Evolutionary conservation across 2,113 vertebrate genomes (phyloP).

Genomic region (Hiodon tergisus): DNA sequence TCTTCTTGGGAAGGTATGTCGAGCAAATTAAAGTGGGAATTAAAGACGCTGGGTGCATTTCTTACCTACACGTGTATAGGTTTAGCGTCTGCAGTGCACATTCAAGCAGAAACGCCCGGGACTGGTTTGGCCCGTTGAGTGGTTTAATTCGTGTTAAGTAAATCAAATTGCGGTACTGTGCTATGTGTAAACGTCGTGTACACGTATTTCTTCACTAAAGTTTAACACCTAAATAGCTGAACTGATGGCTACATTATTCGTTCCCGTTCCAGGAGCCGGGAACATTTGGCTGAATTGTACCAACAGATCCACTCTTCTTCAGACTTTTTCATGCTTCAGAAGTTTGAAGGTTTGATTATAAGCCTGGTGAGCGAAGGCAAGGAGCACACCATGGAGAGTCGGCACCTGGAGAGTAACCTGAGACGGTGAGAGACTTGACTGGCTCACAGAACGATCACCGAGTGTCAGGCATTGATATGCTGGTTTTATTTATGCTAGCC

Average conservation of each 20-base stretch:
- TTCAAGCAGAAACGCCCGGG: too few species aligned
- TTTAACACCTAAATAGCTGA: too few species aligned
- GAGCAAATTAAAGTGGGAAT: slow-evolving; percentile 8
- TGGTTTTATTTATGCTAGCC: not conserved
- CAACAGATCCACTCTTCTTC: slow-evolving; percentile 50
- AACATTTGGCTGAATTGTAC: slow-evolving; percentile 57
- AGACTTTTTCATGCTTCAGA: slow-evolving; percentile 49
- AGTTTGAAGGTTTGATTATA: slow-evolving; percentile 58
- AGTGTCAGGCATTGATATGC: slow-evolving; percentile 53
- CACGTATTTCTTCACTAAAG: too few species aligned
- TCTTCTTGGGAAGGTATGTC: slow-evolving; percentile 54
- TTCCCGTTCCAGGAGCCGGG: slow-evolving; percentile 43
- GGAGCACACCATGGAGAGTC: slow-evolving; percentile 52
- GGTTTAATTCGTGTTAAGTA: too few species aligned
- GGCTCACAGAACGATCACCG: not conserved
- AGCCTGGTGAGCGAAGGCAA: slow-evolving; percentile 49
- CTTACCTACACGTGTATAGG: not conserved
- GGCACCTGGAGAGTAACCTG: slow-evolving; percentile 58
- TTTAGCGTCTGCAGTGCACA: not conserved
- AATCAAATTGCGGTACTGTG: too few species aligned
- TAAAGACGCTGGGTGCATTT: not conserved
- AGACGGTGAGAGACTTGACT: slow-evolving; percentile 47
- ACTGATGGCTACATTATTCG: not conserved
- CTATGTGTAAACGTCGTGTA: too few species aligned
- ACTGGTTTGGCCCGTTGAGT: too few species aligned